phyloP scores from a whole-genome alignment of 2,888 invertebrate species.

The Stenodera caucasica region DNA sequence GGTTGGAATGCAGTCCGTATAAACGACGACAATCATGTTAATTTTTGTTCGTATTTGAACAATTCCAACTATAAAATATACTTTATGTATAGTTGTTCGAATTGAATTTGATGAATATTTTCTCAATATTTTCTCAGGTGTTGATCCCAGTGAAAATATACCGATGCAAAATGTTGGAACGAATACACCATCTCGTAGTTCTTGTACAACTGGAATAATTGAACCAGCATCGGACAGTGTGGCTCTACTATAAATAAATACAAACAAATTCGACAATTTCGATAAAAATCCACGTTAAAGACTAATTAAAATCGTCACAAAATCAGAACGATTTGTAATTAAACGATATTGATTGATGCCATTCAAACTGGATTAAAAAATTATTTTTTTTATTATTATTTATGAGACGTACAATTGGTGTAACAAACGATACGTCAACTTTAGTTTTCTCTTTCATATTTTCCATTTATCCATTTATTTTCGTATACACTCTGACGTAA shows the following conservation, averaged over 20 bases:
- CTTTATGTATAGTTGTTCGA: no score
- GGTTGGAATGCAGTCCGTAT: no score
- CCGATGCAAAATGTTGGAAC: slow-evolving; percentile 45
- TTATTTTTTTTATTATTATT: background rate
- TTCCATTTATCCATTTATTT: slow-evolving; percentile 20
- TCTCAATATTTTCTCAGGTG: slow-evolving; percentile 23
- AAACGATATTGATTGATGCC: background rate
- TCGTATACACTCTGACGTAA: slow-evolving; percentile 15
- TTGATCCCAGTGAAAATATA: slow-evolving; percentile 40
- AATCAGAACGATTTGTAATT: background rate
- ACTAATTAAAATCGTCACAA: background rate
- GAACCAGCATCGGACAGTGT: slow-evolving; percentile 42
- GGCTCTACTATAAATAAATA: slow-evolving; percentile 36
- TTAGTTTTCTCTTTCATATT: slow-evolving; percentile 13
- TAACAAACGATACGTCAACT: slow-evolving; percentile 20
- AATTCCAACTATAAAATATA: no score
- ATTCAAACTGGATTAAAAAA: background rate
- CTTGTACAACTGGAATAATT: slow-evolving; percentile 41
- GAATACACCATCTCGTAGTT: slow-evolving; percentile 45
- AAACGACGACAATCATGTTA: no score
- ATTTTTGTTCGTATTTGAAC: no score
- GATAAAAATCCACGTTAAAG: background rate
- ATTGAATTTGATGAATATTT: slow-evolving; percentile 17
- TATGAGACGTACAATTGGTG: background rate
- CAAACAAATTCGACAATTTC: background rate